Evolutionary conservation across 2,888 invertebrate genomes (phyloP), one percentile per base, ranked within the genome.

Genomic region (Anarsia innoxiella): DNA sequence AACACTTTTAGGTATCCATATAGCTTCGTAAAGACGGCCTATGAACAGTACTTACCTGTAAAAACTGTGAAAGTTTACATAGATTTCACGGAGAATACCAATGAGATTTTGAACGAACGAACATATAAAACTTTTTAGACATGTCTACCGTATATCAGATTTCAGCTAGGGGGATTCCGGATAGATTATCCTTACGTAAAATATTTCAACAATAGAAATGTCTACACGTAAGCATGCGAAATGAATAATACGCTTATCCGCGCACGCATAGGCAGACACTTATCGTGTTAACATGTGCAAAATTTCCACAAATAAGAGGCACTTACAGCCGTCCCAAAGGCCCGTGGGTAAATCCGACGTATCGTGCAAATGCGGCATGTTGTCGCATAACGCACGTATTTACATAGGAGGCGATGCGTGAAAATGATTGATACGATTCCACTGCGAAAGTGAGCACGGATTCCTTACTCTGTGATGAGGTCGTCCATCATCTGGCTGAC

Each of bases 371-470:
- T 12, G 56, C 48, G 50, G 47, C 48, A 52, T 54, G 56, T 53
- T 48, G 56, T 59, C 56, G 61, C 60, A 56, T 62, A 66, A 63
- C 60, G 54, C 52, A 43, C 46, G 52, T 69, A 75, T 74, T 74
- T 73, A 70, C 72, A 69, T 73, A 68, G 56, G 56, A 53, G 56
- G 51, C 56, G 60, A 56, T 60, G 66, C 65, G 71, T 66, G 64
- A 66, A 67, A 69, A 75, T 80, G 78, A 79, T 80, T 78, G 78
- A 80, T 79, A 74, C 58, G 62, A 58, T 55, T 59, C 59, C 55
- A 59, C 59, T 51, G 42, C 45, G 53, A 46, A 49, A 46, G 46
- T 42, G 46, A 47, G 49, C 23, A 13, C 23, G 52, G 56, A 61
- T 52, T 56, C 56, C 59, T 58, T 52, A 25, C 41, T 35, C 31